Base-by-base conservation (phyloP, 2,113 vertebrate genomes). In the Casuarius casuarius region DNA sequence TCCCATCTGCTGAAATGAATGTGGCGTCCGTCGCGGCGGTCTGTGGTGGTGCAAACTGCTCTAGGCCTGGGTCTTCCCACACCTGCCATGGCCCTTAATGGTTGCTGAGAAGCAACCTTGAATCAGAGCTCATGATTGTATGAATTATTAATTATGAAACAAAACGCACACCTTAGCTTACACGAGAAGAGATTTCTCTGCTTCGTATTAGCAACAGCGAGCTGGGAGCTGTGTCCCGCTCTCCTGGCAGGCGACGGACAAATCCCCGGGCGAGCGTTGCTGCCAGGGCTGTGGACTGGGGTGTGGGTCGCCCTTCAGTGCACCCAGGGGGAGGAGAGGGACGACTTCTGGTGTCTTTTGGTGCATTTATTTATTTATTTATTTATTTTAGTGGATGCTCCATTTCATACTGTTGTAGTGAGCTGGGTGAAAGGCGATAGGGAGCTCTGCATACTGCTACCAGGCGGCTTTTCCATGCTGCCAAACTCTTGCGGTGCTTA, bases 41-140 rank as follows among this genome's bases (percentile, higher is more conserved):
- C 56, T 84, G 38, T 1, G 12, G 5, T 22, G 61, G 16, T 62
- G 25, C 12, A 40, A 35, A 31, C 14, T 17, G 46, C 28, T 72
- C 62, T 71, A 52, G 46, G 58, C 20, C 42, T 76, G 84, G 9
- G 17, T 40, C 52, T 89, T 54, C 1, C 5, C 51, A 83, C 31
- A 46, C 31, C 46, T 79, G 3, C 56, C n/a, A 35, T 7, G 2
- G 31, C 61, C 0, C 0, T 73, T 77, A 0, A 0, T 52, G 40
- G 6, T 67, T 51, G 28, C 25, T 67, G 1, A 48, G 35, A 25
- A 49, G 20, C 33, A 11, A 31, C 52, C 79, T 87, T 51, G 75
- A 56, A 52, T 38, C 46, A 67, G 0, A 29, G 22, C 12, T 67
- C 78, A 8, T 61, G 49, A 22, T 1, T 63, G 9, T 21, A 48